Base-by-base conservation (phyloP, 2,797 vertebrate species). In the Morus bassanus region DNA sequence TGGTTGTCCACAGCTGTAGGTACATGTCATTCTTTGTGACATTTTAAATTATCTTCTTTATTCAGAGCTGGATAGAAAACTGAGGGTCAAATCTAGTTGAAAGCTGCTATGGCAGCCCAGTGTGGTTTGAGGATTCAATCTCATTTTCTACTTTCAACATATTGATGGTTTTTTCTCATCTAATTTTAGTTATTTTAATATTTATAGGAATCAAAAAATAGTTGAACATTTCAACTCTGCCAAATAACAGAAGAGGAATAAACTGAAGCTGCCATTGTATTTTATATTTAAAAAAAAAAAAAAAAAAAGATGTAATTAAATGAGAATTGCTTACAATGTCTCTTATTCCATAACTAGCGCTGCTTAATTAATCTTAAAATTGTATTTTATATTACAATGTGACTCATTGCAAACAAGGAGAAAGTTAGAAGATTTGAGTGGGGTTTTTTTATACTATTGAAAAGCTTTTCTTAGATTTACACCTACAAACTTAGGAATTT, bases 381-480 rank as follows among this genome's bases (percentile, higher is more conserved):
- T 56, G 1, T 41, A 45, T 82, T 72, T 8, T 24, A 1, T 54
- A 30, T 59, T 63, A 45, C 11, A 64, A 22, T 30, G 5, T 33
- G 23, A 68, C 10, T 53, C 19, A 37, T 2, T 63, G 3, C 22
- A 72, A 89, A 31, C 4, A 68, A 43, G 10, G 9, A 35, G 8
- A 41, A 70, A 76, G 21, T 25, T 25, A 22, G 10, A 78, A 28
- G 2, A 48, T 56, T 57, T 33, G 4, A 0, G 2, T 45, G 24
- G 0, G 0, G 4, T 12, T 51, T 61, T 91, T 81, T 59, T 21
- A 30, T 54, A 23, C 1, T 46, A 24, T 15, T 21, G 50, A 50
- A 80, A 86, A 28, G 19, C 2, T 61, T 73, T 53, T 65, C 3
- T 41, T 80, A 10, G 13, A 57, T 51, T 76, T 88, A 48, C 5